Evolutionary conservation across 2,113 vertebrate genomes (phyloP).

Genomic region (Chaetodon trifascialis): DNA sequence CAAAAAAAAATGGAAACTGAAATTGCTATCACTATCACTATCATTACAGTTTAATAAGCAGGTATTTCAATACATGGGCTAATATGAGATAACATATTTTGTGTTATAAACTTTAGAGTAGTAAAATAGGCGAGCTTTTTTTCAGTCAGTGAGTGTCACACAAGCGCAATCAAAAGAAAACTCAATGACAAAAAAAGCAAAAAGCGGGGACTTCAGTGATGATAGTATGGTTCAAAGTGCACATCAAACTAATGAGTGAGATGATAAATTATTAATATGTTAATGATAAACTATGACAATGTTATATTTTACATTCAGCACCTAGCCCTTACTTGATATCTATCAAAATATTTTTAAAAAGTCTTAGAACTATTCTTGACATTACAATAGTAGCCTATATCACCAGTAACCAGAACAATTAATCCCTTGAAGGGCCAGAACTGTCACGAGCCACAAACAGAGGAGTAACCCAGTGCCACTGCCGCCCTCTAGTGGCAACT

Average conservation of each 20-base stretch:
- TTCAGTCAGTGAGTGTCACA: no score
- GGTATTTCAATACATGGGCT: no score
- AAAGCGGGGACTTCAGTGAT: no score
- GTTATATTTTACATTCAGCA: neutral
- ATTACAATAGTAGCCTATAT: neutral
- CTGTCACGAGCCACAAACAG: neutral
- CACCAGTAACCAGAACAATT: neutral
- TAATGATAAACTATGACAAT: neutral
- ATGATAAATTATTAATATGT: neutral
- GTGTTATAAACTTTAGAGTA: neutral
- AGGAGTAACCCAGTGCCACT: neutral
- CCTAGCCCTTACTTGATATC: neutral
- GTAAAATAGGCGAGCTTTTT: no score
- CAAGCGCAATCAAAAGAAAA: no score
- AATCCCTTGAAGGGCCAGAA: neutral
- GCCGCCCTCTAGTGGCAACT: conserved; percentile 49
- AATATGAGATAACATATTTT: neutral
- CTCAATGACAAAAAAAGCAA: no score
- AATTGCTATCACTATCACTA: no score
- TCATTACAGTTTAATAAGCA: neutral
- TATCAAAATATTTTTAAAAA: neutral
- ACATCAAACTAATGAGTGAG: neutral
- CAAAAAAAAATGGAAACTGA: neutral
- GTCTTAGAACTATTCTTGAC: fast-evolving
- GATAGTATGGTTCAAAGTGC: neutral